A percentile compares a stretch with the other conserved stretches of the same genome.
phyloP scores from a whole-genome alignment of 2,113 vertebrate species.

The Salvator merianae region DNA sequence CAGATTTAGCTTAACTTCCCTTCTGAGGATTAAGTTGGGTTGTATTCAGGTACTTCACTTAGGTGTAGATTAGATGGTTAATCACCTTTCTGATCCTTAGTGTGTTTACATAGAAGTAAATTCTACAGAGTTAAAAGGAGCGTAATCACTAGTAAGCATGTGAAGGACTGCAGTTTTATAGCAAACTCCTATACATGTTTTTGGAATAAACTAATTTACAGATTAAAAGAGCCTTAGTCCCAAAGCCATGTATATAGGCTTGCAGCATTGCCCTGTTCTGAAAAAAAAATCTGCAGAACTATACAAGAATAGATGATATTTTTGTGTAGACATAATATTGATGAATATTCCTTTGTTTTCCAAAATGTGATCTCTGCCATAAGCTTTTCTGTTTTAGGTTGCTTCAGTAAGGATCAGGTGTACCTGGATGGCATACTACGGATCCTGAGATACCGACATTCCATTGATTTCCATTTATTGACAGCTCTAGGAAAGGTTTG shows the following conservation, averaged over 20 bases:
- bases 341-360: neutral
- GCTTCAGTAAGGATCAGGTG: slow-evolving; percentile 96
- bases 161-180: no score
- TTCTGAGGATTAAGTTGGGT: neutral
- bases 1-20: neutral
- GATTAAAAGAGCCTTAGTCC: no score
- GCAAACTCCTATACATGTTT: no score
- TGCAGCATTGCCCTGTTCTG: neutral
- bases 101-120: neutral
- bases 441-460: slow-evolving; percentile 86
- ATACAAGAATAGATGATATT: neutral
- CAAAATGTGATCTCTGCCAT: neutral
- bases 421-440: slow-evolving; percentile 92
- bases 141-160: neutral
- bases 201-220: no score
- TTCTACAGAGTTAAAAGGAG: neutral
- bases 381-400: slow-evolving; percentile 75
- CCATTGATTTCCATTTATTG: slow-evolving; percentile 90
- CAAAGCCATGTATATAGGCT: neutral
- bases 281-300: slow-evolving; percentile 14
- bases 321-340: neutral
- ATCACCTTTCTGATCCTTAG: neutral
- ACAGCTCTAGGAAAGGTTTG: slow-evolving; percentile 93
- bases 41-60: neutral
- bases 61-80: no score